A percentile compares a stretch with the other conserved stretches of the same genome.
Conservation (phyloP, 2,888 invertebrate genomes). For the Nomada ruficornis region DNA sequence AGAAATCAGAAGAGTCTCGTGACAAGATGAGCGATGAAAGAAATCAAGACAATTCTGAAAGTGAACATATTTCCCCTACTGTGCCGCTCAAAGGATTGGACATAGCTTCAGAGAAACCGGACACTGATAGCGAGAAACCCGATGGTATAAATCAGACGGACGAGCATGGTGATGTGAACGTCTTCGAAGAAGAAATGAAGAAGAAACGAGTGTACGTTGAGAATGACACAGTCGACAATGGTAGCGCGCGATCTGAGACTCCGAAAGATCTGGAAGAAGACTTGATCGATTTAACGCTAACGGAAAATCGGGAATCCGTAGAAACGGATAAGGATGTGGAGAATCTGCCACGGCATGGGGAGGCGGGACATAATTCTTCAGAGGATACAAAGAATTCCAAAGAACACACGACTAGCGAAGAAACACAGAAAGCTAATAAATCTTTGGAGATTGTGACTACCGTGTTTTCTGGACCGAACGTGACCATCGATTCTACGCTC, state of each 20-base stretch:
- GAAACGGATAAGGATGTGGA: conserved; percentile 28
- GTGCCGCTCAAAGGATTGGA: conserved; percentile 35
- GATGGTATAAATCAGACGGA: conserved; percentile 43
- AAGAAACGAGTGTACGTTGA: conserved; percentile 50
- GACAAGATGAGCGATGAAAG: conserved; percentile 16
- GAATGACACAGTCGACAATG: conserved; percentile 54
- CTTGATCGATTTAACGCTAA: conserved; percentile 30
- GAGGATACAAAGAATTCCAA: conserved; percentile 30
- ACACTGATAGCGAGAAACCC: not conserved
- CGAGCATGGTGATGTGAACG: conserved; percentile 51
- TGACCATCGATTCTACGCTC: conserved; percentile 39
- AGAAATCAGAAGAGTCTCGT: conserved; percentile 18
- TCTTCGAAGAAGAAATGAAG: conserved; percentile 57
- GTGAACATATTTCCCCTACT: conserved; percentile 32
- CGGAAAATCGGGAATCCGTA: conserved; percentile 27
- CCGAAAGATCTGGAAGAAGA: conserved; percentile 57
- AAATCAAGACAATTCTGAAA: conserved; percentile 18
- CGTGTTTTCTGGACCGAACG: not conserved
- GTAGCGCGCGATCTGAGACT: conserved; percentile 15
- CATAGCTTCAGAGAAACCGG: conserved; percentile 19
- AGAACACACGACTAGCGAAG: conserved; percentile 14
- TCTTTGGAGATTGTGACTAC: conserved; percentile 21
- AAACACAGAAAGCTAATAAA: conserved; percentile 40
- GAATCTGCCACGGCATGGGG: conserved; percentile 37
- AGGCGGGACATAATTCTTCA: conserved; percentile 23